These are phyloP conservation scores for Popillia japonica DNA, from an alignment of 1,140 invertebrate genomes.

Conservation along the genomic window DNA sequence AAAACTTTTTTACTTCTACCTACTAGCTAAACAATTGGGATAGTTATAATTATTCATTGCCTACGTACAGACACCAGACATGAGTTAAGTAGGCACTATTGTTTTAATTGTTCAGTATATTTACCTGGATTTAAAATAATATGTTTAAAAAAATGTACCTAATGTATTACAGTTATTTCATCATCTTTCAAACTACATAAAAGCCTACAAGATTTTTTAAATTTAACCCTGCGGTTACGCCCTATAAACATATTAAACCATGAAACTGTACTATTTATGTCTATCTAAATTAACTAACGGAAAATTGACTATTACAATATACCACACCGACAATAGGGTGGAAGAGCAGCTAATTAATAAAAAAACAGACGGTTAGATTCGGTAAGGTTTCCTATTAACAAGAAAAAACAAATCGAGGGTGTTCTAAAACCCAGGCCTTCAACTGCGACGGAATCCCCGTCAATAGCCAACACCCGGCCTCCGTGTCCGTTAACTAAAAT, in stretches of 20 bases:
- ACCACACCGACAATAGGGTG: neutral
- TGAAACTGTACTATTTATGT: neutral
- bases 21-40: no score
- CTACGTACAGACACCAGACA: no score
- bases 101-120: no score
- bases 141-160: no score
- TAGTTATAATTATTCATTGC: no score
- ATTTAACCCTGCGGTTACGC: neutral
- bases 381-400: conserved; percentile 34
- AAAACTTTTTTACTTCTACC: no score
- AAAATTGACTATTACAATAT: conserved; percentile 36
- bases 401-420: conserved; percentile 44
- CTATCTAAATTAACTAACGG: conserved; percentile 41
- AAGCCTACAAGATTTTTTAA: no score
- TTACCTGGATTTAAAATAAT: no score
- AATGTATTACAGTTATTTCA: no score
- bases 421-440: conserved; percentile 47
- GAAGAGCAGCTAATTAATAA: conserved; percentile 18
- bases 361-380: conserved; percentile 10
- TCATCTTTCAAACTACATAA: no score
- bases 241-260: neutral
- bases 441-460: conserved; percentile 51
- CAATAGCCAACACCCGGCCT: conserved; percentile 48
- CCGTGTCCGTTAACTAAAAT: conserved; percentile 4
- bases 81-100: no score